Percentiles rank a stretch among this genome's conserved stretches.
These are phyloP conservation scores for Lepidostoma basale DNA, from an alignment of 1,140 invertebrate genomes.

Conservation along the genomic window DNA sequence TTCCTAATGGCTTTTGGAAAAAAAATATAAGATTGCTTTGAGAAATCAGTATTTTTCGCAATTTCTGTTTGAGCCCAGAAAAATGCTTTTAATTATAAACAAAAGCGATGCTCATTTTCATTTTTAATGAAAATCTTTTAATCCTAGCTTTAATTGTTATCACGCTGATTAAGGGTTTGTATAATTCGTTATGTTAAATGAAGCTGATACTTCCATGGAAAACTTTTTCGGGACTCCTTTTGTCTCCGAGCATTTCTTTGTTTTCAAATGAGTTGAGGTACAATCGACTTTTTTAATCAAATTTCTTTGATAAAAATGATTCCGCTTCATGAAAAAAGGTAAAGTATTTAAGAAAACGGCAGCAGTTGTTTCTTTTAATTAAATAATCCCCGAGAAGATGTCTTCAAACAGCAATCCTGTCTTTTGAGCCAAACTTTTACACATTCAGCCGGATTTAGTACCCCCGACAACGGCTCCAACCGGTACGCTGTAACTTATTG, in stretches of 20 bases:
- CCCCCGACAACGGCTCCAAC: constrained; percentile 2
- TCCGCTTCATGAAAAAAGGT: constrained; percentile 11
- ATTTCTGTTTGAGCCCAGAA: neutral
- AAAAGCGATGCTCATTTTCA: neutral
- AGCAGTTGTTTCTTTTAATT: constrained; percentile 32
- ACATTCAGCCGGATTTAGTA: constrained; percentile 14
- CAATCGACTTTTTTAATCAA: constrained; percentile 30
- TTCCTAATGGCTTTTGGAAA: no score
- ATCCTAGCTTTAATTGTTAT: constrained; percentile 15
- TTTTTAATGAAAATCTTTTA: constrained; percentile 17
- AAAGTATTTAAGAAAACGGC: constrained; percentile 26
- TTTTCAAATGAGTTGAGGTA: constrained; percentile 27
- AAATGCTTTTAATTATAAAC: neutral
- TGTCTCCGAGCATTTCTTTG: constrained; percentile 26
- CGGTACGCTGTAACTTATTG: neutral
- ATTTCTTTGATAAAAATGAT: constrained; percentile 31
- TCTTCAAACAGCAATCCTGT: constrained; percentile 16
- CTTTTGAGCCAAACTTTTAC: constrained; percentile 17
- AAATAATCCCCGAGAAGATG: constrained; percentile 22
- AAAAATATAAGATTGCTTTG: no score
- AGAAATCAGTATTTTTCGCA: no score
- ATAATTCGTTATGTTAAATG: constrained; percentile 18
- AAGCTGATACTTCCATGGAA: constrained; percentile 7
- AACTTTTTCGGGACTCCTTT: constrained; percentile 6
- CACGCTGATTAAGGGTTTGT: constrained; percentile 16